These are phyloP conservation scores for Capitella teleta DNA, from an alignment of 1,140 invertebrate species.

Conservation along the genomic window DNA sequence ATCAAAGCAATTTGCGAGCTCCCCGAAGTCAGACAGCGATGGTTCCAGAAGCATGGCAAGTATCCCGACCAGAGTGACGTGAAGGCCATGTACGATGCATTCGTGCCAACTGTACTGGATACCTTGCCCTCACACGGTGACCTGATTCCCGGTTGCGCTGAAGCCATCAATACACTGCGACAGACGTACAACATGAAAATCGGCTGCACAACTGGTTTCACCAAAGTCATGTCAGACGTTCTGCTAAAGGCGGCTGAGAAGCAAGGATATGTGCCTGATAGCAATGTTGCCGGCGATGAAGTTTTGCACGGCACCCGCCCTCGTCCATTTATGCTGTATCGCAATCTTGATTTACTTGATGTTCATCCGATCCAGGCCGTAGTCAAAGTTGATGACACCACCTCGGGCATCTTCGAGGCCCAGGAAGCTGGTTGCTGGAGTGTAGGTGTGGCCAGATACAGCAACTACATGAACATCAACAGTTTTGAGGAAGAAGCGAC, in stretches of 20 bases:
- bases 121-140: slow-evolving; percentile 22
- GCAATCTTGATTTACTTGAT: slow-evolving; percentile 38
- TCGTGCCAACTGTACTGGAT: slow-evolving; percentile 27
- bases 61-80: slow-evolving; percentile 25
- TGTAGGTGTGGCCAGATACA: slow-evolving; percentile 38
- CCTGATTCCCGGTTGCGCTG: slow-evolving; percentile 25
- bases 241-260: slow-evolving; percentile 11
- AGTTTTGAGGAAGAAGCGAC: slow-evolving; percentile 28
- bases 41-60: slow-evolving; percentile 23
- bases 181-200: slow-evolving; percentile 12
- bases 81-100: slow-evolving; percentile 30
- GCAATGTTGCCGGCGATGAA: slow-evolving; percentile 38
- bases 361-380: slow-evolving; percentile 31
- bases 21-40: slow-evolving; percentile 15
- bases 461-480: slow-evolving; percentile 41
- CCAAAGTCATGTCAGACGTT: slow-evolving; percentile 10
- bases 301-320: slow-evolving; percentile 36
- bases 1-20: slow-evolving; percentile 17
- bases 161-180: slow-evolving; percentile 17
- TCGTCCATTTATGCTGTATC: slow-evolving; percentile 43
- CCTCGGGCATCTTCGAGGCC: slow-evolving; percentile 39
- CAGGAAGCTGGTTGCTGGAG: slow-evolving; percentile 43
- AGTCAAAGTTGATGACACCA: slow-evolving; percentile 36
- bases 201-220: slow-evolving; percentile 17
- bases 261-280: slow-evolving; percentile 38